These are phyloP conservation scores for Gila robusta DNA, from an alignment of 2,797 vertebrate species.

Conservation along the genomic window DNA sequence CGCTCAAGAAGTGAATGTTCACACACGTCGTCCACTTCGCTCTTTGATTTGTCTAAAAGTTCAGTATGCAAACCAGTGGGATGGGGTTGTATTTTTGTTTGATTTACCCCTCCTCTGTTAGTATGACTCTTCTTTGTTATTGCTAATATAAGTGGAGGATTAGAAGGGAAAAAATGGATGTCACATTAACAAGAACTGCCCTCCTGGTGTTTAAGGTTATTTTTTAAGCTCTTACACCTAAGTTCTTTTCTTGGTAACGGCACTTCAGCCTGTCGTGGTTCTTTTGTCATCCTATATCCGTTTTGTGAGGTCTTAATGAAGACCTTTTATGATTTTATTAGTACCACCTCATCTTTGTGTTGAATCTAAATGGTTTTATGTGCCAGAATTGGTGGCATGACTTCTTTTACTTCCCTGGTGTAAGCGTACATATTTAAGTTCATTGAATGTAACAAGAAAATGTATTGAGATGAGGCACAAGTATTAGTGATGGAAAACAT, in stretches of 20 bases:
- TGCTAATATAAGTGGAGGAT: conserved; percentile 50
- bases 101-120: conserved; percentile 7
- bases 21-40: conserved; percentile 19
- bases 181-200: conserved; percentile 75
- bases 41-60: conserved; percentile 59
- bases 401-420: conserved; percentile 45
- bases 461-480: conserved; percentile 67
- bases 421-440: conserved; percentile 67
- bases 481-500: conserved; percentile 29
- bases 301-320: conserved; percentile 22
- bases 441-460: conserved; percentile 73
- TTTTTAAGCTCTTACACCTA: conserved; percentile 82
- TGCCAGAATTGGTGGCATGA: conserved; percentile 40
- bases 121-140: conserved; percentile 32
- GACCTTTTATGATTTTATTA: conserved; percentile 27
- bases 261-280: conserved; percentile 73
- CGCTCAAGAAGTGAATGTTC: conserved; percentile 91
- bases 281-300: conserved; percentile 58
- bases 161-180: conserved; percentile 68
- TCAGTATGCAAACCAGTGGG: conserved; percentile 73
- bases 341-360: conserved; percentile 28
- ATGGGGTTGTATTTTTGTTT: conserved; percentile 71
- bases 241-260: conserved; percentile 75
- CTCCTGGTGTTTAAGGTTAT: conserved; percentile 66
- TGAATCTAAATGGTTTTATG: conserved; percentile 38